These are phyloP conservation scores for Oxyruncus cristatus DNA, from an alignment of 2,113 vertebrate genomes.

Conservation along the genomic window DNA sequence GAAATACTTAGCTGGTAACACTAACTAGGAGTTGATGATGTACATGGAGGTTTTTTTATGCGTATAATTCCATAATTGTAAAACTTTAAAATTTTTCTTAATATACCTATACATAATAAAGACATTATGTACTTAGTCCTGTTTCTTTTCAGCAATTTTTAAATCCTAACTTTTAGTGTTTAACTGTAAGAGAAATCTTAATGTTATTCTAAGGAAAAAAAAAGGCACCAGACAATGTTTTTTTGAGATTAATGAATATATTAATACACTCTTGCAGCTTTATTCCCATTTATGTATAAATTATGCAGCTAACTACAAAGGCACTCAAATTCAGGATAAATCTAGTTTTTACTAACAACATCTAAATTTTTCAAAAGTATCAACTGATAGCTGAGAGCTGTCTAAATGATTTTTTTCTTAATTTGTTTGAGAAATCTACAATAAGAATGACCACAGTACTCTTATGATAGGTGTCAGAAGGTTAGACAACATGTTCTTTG, in stretches of 20 bases:
- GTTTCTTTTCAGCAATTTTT: background rate
- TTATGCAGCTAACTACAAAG: conserved; percentile 36
- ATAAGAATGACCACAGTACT: background rate
- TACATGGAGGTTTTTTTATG: rapidly evolving
- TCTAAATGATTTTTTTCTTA: background rate
- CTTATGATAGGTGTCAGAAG: background rate
- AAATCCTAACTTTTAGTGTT: background rate
- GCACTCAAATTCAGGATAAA: background rate
- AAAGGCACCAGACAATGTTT: background rate
- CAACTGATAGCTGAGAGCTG: background rate
- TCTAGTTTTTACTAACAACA: background rate
- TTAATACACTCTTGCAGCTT: background rate
- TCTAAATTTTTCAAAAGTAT: background rate
- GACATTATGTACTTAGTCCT: background rate
- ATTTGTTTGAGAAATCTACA: background rate
- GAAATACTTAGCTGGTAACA: background rate
- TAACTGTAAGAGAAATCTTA: background rate
- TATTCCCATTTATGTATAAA: conserved; percentile 44
- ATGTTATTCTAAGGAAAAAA: background rate
- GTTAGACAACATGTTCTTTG: background rate
- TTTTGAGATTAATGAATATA: conserved; percentile 25
- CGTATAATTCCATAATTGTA: background rate
- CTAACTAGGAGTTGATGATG: background rate
- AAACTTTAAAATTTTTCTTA: background rate
- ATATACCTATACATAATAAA: background rate